A percentile compares a stretch with the other conserved stretches of the same genome.
Conservation (phyloP, 2,888 invertebrate species). For the Syritta pipiens region DNA sequence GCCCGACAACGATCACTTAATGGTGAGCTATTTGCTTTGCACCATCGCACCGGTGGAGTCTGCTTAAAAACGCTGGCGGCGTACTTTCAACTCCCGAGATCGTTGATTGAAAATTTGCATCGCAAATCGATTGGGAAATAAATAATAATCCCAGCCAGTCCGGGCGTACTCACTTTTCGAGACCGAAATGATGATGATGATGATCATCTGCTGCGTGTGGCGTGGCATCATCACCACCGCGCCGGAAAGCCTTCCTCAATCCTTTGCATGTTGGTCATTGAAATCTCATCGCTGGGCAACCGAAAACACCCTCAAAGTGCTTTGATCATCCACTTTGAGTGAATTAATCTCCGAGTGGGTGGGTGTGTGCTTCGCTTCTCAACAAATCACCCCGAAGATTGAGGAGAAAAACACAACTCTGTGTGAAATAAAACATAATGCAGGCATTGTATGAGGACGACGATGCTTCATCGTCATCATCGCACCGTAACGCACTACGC, state of each 20-base stretch:
- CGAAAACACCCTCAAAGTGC: slow-evolving; percentile 48
- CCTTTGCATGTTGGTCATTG: slow-evolving; percentile 42
- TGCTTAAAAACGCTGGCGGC: slow-evolving; percentile 51
- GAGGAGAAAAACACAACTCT: slow-evolving; percentile 29
- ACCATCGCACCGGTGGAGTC: slow-evolving; percentile 1
- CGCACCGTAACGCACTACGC: too few relatives aligned
- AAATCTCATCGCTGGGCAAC: slow-evolving; percentile 48
- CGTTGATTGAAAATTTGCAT: slow-evolving; percentile 66
- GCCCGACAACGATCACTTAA: slow-evolving; percentile 66
- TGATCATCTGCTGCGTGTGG: slow-evolving; percentile 48
- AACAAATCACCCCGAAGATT: slow-evolving; percentile 38
- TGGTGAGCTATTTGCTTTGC: slow-evolving; percentile 59
- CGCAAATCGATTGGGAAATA: slow-evolving; percentile 60
- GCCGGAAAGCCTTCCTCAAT: slow-evolving; percentile 57
- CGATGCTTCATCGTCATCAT: background rate
- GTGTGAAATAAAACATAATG: slow-evolving; percentile 50
- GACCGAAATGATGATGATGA: slow-evolving; percentile 51
- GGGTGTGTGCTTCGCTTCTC: slow-evolving; percentile 3
- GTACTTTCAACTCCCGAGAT: slow-evolving; percentile 50
- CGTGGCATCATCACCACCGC: slow-evolving; percentile 42
- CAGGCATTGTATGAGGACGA: slow-evolving; percentile 25
- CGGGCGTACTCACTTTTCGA: slow-evolving; percentile 24
- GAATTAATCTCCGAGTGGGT: slow-evolving; percentile 41
- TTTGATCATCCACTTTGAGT: slow-evolving; percentile 56
- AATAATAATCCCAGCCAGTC: slow-evolving; percentile 48